Evolutionary conservation across 2,888 invertebrate genomes (phyloP).

Genomic region (Lymantria monacha): DNA sequence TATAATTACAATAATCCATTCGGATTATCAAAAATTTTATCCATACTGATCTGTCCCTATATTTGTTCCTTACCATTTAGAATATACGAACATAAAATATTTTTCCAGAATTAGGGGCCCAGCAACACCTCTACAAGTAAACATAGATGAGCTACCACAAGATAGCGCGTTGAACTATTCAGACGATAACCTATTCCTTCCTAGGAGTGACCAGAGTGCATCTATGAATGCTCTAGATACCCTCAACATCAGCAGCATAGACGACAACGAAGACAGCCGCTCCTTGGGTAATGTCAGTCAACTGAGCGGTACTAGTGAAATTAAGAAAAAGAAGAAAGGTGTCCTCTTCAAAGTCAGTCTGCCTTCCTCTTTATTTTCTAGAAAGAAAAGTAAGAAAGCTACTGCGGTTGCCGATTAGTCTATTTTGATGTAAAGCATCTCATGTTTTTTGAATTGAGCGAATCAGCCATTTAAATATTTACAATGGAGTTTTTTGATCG

Average conservation of each 20-base stretch:
- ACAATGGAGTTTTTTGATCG: too few relatives aligned
- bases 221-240: constrained; percentile 36
- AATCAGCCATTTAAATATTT: too few relatives aligned
- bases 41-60: background rate
- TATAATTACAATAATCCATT: too few relatives aligned
- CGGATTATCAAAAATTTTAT: background rate
- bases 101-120: constrained; percentile 22
- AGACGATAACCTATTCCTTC: constrained; percentile 30
- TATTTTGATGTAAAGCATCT: too few relatives aligned
- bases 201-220: constrained; percentile 12
- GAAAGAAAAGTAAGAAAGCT: constrained; percentile 25
- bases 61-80: background rate
- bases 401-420: too few relatives aligned
- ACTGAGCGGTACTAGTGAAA: constrained; percentile 17
- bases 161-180: constrained; percentile 21
- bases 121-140: constrained; percentile 36
- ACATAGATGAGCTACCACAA: constrained; percentile 40
- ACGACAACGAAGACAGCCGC: constrained; percentile 28
- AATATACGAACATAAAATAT: background rate
- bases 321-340: constrained; percentile 26
- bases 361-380: background rate
- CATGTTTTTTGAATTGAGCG: too few relatives aligned
- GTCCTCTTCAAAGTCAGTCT: background rate
- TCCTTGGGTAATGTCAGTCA: constrained; percentile 38
- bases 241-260: constrained; percentile 7